Conservation (phyloP, 1,140 invertebrate species). For the Pogonomyrmex californicus region DNA sequence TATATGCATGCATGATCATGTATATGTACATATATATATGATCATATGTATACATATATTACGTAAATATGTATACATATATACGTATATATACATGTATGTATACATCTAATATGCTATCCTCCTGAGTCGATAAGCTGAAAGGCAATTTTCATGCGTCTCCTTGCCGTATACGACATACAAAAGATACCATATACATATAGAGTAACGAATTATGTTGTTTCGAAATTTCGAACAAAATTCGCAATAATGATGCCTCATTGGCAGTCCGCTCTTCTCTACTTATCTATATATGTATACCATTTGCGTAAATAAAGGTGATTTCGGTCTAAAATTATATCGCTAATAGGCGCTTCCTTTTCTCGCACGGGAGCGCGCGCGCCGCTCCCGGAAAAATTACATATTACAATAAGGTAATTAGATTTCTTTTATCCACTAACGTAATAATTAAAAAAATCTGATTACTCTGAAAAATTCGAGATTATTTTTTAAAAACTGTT, state of each 20-base stretch:
- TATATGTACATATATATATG: background rate
- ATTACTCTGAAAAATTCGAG: slow-evolving; percentile 76
- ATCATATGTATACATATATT: background rate
- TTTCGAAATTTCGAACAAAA: slow-evolving; percentile 62
- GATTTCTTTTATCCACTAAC: slow-evolving; percentile 76
- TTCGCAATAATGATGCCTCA: slow-evolving; percentile 54
- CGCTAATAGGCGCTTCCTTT: slow-evolving; percentile 79
- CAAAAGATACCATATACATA: slow-evolving; percentile 64
- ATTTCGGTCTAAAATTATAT: slow-evolving; percentile 78
- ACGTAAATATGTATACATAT: slow-evolving; percentile 13
- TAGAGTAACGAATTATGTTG: slow-evolving; percentile 70
- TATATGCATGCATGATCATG: background rate
- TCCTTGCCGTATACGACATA: slow-evolving; percentile 46
- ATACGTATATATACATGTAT: slow-evolving; percentile 66
- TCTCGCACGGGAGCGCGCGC: slow-evolving; percentile 62
- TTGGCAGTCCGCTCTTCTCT: slow-evolving; percentile 61
- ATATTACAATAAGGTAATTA: slow-evolving; percentile 78
- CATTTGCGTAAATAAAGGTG: slow-evolving; percentile 71
- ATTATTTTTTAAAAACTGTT: slow-evolving; percentile 80
- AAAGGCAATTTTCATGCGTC: slow-evolving; percentile 78
- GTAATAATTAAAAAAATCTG: slow-evolving; percentile 80
- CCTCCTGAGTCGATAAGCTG: slow-evolving; percentile 68
- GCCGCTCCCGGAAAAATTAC: slow-evolving; percentile 67
- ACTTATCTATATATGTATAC: slow-evolving; percentile 71
- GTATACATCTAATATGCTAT: slow-evolving; percentile 21